Percentiles rank a stretch among this genome's conserved stretches.
Conservation (phyloP, 2,888 invertebrate genomes). For the Cabera pusaria region DNA sequence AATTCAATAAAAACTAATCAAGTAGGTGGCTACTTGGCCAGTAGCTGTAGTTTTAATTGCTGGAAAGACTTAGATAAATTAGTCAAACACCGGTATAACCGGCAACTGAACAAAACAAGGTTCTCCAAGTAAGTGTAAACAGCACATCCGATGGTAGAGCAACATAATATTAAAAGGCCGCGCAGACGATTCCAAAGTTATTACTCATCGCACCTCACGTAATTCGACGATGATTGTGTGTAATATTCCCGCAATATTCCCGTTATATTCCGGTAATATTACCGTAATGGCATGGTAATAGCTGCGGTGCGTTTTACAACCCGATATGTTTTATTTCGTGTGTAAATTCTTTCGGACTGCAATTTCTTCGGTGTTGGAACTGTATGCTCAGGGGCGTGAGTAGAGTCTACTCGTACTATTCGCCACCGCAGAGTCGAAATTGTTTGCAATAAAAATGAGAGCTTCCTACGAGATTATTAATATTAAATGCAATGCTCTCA, state of each 20-base stretch:
- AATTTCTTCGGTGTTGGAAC: no score
- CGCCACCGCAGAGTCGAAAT: not conserved
- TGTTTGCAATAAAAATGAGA: not conserved
- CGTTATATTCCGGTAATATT: slow-evolving; percentile 28
- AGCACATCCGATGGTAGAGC: not conserved
- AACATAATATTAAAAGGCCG: slow-evolving; percentile 22
- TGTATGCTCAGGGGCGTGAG: no score
- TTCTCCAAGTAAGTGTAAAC: no score
- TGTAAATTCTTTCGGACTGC: slow-evolving; percentile 14
- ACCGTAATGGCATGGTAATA: slow-evolving; percentile 32
- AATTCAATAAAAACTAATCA: no score
- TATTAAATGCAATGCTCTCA: no score
- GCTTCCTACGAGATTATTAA: no score
- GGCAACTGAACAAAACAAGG: no score
- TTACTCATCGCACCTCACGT: slow-evolving; percentile 28
- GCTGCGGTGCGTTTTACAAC: slow-evolving; percentile 27
- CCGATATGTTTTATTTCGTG: slow-evolving; percentile 28
- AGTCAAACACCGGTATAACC: no score
- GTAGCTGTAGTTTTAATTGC: no score
- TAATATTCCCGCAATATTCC: slow-evolving; percentile 35
- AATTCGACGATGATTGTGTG: slow-evolving; percentile 37
- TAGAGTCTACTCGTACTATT: no score
- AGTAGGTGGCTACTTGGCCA: no score
- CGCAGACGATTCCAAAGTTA: slow-evolving; percentile 30
- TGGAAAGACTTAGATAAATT: no score